Evolutionary conservation across 2,888 invertebrate genomes (phyloP).

Genomic region (Tribolium freemani): DNA sequence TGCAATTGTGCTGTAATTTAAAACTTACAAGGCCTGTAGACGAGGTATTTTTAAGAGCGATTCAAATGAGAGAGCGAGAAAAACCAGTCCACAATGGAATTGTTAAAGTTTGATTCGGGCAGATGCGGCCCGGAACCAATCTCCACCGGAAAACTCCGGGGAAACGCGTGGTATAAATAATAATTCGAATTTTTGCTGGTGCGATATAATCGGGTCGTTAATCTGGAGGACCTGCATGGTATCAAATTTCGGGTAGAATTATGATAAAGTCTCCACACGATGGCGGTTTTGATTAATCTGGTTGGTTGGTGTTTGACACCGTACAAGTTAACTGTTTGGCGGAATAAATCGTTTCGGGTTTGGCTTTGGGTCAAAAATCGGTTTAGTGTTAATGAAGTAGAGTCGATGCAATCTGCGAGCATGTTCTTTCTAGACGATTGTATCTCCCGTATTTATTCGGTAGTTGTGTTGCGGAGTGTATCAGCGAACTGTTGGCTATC

Average conservation of each 20-base stretch:
- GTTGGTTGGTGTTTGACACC: constrained; percentile 14
- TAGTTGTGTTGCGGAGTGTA: constrained; percentile 64
- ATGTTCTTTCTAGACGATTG: constrained; percentile 66
- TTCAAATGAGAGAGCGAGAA: constrained; percentile 64
- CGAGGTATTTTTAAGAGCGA: constrained; percentile 63
- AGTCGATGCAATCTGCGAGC: constrained; percentile 61
- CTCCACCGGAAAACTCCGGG: not conserved
- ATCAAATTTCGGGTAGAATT: constrained; percentile 17
- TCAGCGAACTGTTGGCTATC: constrained; percentile 65
- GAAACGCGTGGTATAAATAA: not conserved
- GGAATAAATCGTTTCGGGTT: constrained; percentile 17
- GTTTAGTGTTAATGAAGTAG: constrained; percentile 35
- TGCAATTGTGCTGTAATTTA: constrained; percentile 69
- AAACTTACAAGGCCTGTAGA: constrained; percentile 62
- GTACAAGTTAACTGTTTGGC: constrained; percentile 30
- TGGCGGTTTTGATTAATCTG: constrained; percentile 25
- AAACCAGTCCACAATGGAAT: constrained; percentile 58
- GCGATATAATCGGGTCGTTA: too few species aligned
- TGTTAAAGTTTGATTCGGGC: constrained; percentile 25
- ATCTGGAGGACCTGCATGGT: not conserved
- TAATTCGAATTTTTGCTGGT: not conserved
- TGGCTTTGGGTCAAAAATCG: not conserved
- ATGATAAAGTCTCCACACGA: constrained; percentile 18
- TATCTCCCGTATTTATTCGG: constrained; percentile 68
- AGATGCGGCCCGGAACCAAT: constrained; percentile 6